phyloP scores from a whole-genome alignment of 1,140 invertebrate genomes.

The Apis dorsata region DNA sequence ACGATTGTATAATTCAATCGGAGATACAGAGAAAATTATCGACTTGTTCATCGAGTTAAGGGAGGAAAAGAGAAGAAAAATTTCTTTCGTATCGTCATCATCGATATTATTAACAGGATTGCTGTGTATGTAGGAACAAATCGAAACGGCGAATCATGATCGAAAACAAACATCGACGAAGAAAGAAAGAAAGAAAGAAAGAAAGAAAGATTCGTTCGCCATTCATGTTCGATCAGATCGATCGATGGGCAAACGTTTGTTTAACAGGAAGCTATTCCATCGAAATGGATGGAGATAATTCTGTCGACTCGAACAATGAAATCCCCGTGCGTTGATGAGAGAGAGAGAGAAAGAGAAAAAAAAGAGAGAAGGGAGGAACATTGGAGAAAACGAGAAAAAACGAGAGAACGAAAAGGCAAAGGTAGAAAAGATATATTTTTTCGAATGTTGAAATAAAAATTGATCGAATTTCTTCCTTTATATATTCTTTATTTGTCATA shows the following conservation, averaged over 20 bases:
- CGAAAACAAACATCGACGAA: not conserved
- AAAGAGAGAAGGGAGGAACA: too few relatives aligned
- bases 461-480: not conserved
- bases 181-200: too few relatives aligned
- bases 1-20: too few relatives aligned
- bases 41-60: too few relatives aligned
- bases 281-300: constrained; percentile 15
- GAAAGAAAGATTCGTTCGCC: not conserved
- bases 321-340: not conserved
- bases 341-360: not conserved
- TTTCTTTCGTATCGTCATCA: not conserved
- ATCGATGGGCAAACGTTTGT: not conserved
- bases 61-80: not conserved
- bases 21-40: too few relatives aligned
- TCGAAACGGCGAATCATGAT: constrained; percentile 1
- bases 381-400: not conserved
- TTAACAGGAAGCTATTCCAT: constrained; percentile 12
- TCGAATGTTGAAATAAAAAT: not conserved
- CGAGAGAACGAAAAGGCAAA: not conserved
- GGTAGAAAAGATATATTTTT: not conserved
- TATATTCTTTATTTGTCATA: not conserved
- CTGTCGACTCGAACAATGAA: constrained; percentile 7
- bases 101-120: not conserved
- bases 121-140: not conserved
- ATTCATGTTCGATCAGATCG: not conserved